These are phyloP conservation scores for Piliocolobus tephrosceles DNA, from an alignment of 2,113 vertebrate genomes.

Conservation along the genomic window DNA sequence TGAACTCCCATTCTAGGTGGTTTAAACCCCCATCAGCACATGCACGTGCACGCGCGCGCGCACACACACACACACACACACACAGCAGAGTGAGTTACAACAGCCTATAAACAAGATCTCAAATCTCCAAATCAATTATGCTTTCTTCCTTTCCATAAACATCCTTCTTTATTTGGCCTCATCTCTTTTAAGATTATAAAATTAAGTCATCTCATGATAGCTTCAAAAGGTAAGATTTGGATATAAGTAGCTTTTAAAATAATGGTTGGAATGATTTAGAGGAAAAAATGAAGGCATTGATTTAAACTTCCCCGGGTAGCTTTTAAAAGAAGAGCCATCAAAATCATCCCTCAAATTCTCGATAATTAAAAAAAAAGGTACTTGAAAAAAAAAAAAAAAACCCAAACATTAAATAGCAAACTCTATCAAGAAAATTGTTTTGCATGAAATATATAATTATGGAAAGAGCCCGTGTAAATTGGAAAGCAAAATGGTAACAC, in stretches of 20 bases:
- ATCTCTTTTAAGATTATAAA: constrained; percentile 4
- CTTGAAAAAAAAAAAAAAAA: not conserved
- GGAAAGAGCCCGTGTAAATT: constrained; percentile 42
- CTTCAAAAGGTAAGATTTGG: not conserved
- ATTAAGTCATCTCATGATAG: not conserved
- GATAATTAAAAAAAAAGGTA: not conserved
- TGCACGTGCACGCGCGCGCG: not conserved
- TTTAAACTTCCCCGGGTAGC: not conserved
- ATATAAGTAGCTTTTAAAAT: constrained; percentile 43
- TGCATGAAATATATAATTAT: constrained; percentile 55
- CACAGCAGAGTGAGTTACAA: not conserved
- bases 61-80: too few relatives aligned
- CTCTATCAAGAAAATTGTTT: constrained; percentile 53
- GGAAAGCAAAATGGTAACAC: constrained; percentile 51
- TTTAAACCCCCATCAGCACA: not conserved
- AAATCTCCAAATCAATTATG: not conserved
- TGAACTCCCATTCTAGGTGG: not conserved
- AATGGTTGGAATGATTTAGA: not conserved
- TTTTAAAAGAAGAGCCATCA: constrained; percentile 35
- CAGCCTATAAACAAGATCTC: not conserved
- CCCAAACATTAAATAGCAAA: constrained; percentile 41
- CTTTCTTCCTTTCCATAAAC: not conserved
- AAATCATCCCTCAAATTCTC: constrained; percentile 33
- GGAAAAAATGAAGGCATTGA: not conserved
- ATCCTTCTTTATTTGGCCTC: not conserved